Base-by-base conservation (phyloP, 2,888 invertebrate genomes). In the Acronicta aceris region DNA sequence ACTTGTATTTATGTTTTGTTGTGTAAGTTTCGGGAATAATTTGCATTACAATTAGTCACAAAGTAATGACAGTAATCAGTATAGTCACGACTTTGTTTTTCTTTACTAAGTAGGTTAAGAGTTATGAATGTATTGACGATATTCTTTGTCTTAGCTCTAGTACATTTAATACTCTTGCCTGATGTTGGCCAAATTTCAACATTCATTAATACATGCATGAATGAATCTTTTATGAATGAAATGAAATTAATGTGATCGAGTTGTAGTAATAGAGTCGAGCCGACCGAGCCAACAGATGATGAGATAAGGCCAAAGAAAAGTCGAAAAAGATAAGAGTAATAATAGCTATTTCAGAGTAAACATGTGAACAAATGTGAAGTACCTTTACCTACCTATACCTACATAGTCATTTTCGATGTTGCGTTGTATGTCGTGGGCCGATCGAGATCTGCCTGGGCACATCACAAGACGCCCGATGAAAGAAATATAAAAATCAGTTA, bases 161-260 rank as follows among this genome's bases (percentile, higher is more conserved):
- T 42, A 30, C 40, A 2, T 4, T 33, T 0, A 30, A 30, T 30
- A 36, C 4, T 43, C 10, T 25, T 38, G 16, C 17, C 27, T 38
- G 43, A 40, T 62, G 50, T 46, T 68, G 49, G 63, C 63, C 53
- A 69, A 62, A 53, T 68, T 41, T 68, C 57, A 50, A 51, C 42
- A 21, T 47, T 68, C 38, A 67, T 56, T 61, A 60, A 51, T 55
- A 40, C 33, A 36, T 47, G 42, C n/a, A 50, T n/a, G 38, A n/a
- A n/a, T n/a, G n/a, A 6, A 27, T 16, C 9, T 33, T 13, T 38
- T 49, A 30, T 67, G 55, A 66, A 67, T 62, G 68, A 62, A 46
- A 40, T 42, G 13, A 12, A 38, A 61, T 12, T 60, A 17, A 55
- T 66, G 30, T 8, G 30, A 2, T 0, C 10, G 5, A 30, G 30